A percentile compares a stretch with the other conserved stretches of the same genome.
Conservation (phyloP, 1,140 invertebrate species). For the Micrasema minimum region DNA sequence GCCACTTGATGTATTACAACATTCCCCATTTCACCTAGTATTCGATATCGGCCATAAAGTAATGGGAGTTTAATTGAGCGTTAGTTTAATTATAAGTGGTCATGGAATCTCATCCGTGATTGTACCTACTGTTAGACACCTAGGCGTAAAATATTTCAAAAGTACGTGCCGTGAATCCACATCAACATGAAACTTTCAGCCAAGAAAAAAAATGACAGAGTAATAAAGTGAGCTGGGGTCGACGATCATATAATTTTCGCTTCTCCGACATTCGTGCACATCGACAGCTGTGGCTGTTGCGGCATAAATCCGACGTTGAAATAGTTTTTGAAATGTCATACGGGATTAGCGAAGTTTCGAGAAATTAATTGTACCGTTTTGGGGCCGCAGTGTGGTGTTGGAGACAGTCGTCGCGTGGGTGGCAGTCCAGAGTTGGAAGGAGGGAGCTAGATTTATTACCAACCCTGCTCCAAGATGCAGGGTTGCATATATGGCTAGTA, state of each 20-base stretch:
- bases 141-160: too few species aligned
- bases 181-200: too few species aligned
- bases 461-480: constrained; percentile 2
- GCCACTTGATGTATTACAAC: too few species aligned
- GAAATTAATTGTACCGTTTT: constrained; percentile 43
- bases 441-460: constrained; percentile 34
- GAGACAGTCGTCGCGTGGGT: constrained; percentile 5
- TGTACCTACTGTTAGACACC: too few species aligned
- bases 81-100: too few species aligned
- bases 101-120: too few species aligned
- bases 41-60: too few species aligned
- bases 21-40: too few species aligned
- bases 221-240: constrained; percentile 5
- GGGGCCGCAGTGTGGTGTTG: neutral
- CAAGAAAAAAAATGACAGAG: neutral
- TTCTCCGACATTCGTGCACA: constrained; percentile 10
- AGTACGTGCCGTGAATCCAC: too few species aligned
- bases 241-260: constrained; percentile 31
- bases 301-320: constrained; percentile 49
- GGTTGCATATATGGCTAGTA: neutral
- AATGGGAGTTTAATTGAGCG: too few species aligned
- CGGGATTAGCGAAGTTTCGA: constrained; percentile 43
- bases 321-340: constrained; percentile 51
- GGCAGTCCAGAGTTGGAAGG: constrained; percentile 9
- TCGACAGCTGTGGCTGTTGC: constrained; percentile 45